A percentile compares a stretch with the other conserved stretches of the same genome.
phyloP scores from a whole-genome alignment of 2,888 invertebrate genomes.

The Frankliniella fusca region DNA sequence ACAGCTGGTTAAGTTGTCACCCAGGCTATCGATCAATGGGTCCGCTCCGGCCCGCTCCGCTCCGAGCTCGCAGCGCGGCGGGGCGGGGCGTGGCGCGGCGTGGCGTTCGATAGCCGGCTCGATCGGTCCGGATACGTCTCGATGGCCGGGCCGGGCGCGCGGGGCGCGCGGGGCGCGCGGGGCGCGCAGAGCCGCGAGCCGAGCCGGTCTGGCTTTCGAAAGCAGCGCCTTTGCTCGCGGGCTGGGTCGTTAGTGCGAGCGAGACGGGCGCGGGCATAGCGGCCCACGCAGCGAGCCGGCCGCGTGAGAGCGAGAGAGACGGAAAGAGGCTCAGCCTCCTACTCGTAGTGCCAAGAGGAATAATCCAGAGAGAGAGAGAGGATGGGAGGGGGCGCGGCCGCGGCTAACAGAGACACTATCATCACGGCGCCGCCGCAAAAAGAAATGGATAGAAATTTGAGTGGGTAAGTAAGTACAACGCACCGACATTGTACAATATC shows the following conservation, averaged over 20 bases:
- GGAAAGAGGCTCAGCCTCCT: not conserved
- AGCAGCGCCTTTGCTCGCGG: not conserved
- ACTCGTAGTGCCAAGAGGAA: not conserved
- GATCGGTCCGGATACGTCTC: not conserved
- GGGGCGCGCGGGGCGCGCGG: not conserved
- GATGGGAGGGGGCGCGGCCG: not conserved
- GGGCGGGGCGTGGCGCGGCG: not conserved
- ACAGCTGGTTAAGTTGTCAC: slow-evolving; percentile 24
- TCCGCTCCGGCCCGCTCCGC: not conserved
- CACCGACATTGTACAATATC: no score
- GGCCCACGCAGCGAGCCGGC: no score
- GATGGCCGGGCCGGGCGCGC: not conserved
- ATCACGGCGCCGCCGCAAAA: no score
- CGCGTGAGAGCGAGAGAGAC: no score
- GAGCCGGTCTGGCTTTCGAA: not conserved
- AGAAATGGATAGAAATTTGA: no score
- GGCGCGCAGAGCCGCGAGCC: not conserved
- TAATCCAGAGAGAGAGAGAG: not conserved
- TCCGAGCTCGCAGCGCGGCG: not conserved
- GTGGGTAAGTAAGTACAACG: no score
- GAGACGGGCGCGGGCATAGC: no score
- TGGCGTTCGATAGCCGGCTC: not conserved
- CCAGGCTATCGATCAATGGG: slow-evolving; percentile 3
- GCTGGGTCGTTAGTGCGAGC: no score
- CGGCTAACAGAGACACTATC: no score